Conservation (phyloP, 2,888 invertebrate species). For the Dryobotodes eremita region DNA sequence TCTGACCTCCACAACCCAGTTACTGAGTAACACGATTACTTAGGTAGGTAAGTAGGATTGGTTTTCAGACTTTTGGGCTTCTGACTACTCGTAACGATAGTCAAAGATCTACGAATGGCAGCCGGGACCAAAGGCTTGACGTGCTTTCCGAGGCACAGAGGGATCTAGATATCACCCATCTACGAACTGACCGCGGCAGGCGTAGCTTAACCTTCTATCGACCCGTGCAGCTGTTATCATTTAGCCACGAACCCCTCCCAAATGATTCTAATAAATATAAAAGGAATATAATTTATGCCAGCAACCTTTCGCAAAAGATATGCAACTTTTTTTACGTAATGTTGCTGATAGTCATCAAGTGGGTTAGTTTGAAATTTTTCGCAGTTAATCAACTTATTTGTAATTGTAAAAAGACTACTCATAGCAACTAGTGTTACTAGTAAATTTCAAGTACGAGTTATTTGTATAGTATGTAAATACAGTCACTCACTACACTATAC, state of each 20-base stretch:
- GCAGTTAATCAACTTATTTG: conserved; percentile 25
- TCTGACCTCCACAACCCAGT: no score
- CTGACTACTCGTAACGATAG: neutral
- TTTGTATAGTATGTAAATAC: conserved; percentile 28
- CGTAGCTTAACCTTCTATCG: neutral
- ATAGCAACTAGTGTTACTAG: neutral
- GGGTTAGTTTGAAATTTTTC: neutral
- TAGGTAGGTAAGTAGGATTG: no score
- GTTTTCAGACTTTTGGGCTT: neutral
- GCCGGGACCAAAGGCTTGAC: neutral
- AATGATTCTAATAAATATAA: neutral
- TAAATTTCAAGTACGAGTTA: conserved; percentile 30
- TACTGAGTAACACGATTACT: no score
- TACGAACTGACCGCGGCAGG: no score
- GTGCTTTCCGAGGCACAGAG: neutral
- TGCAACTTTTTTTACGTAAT: conserved; percentile 9
- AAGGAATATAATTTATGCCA: neutral
- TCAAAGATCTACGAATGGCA: neutral
- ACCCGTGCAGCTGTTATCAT: neutral
- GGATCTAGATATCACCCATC: neutral
- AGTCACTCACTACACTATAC: conserved; percentile 5
- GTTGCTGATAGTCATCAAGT: conserved; percentile 22
- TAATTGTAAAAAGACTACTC: conserved; percentile 7
- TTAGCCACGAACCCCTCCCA: no score
- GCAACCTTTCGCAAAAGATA: conserved; percentile 20